phyloP scores from a whole-genome alignment of 1,140 invertebrate species.

The Dreissena rostriformis region DNA sequence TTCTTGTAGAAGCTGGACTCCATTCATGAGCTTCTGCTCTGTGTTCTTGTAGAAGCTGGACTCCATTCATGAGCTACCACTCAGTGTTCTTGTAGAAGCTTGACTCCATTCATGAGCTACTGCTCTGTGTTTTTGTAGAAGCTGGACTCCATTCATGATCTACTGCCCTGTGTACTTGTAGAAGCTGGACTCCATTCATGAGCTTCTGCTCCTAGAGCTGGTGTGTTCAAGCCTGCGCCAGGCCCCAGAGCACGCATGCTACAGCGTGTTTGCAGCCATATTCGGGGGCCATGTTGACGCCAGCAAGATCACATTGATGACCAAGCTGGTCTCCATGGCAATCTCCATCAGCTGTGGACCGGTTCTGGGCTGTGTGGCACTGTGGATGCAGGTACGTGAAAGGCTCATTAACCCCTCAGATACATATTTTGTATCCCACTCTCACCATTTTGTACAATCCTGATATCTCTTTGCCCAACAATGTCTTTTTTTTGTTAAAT shows the following conservation, averaged over 20 bases:
- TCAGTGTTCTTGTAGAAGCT: conserved; percentile 63
- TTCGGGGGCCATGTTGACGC: conserved; percentile 73
- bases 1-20: no score
- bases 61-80: no score
- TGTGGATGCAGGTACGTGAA: conserved; percentile 78
- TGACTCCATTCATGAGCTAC: conserved; percentile 73
- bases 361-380: conserved; percentile 74
- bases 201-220: conserved; percentile 74
- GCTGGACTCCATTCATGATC: conserved; percentile 51
- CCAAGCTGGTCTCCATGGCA: conserved; percentile 76
- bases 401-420: no score
- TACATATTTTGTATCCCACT: no score
- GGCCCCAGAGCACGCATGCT: conserved; percentile 69
- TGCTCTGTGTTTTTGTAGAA: conserved; percentile 74
- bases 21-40: no score
- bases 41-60: no score
- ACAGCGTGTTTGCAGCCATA: conserved; percentile 72
- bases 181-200: conserved; percentile 74
- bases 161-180: conserved; percentile 37
- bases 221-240: conserved; percentile 70
- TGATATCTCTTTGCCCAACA: no score
- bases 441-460: no score
- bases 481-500: no score
- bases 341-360: conserved; percentile 71
- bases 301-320: conserved; percentile 67